Percentiles rank a stretch among this genome's conserved stretches.
phyloP scores from a whole-genome alignment of 2,888 invertebrate genomes.

The Drosophila nigricruria region DNA sequence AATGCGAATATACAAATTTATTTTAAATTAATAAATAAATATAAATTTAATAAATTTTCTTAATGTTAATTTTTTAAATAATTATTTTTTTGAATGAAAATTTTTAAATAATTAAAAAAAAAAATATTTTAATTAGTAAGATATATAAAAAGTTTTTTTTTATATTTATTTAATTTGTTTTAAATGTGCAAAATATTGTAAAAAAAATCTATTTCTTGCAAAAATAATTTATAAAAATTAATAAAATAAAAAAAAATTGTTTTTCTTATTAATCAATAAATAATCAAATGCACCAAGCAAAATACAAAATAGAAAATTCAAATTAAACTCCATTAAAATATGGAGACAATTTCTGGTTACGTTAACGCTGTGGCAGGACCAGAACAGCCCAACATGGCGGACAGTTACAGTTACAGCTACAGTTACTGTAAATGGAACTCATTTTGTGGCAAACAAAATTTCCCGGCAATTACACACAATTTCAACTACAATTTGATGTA shows the following conservation, averaged over 20 bases:
- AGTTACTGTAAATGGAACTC: constrained; percentile 37
- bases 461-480: constrained; percentile 59
- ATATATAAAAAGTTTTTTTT: too few species aligned
- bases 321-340: not conserved
- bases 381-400: not conserved
- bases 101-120: too few species aligned
- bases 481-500: not conserved
- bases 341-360: constrained; percentile 19
- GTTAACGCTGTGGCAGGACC: not conserved
- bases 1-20: not conserved
- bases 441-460: constrained; percentile 47
- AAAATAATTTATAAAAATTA: too few species aligned
- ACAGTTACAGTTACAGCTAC: not conserved
- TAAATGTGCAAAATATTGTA: too few species aligned
- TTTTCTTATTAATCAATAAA: too few species aligned
- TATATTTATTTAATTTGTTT: too few species aligned
- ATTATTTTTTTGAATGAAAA: not conserved
- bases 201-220: too few species aligned
- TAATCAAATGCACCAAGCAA: not conserved
- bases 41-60: too few species aligned
- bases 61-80: too few species aligned
- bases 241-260: too few species aligned
- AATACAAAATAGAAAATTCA: not conserved
- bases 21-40: too few species aligned
- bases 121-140: too few species aligned